Evolutionary conservation across 1,140 invertebrate species (phyloP).

Genomic region (Brachionus rubens): DNA sequence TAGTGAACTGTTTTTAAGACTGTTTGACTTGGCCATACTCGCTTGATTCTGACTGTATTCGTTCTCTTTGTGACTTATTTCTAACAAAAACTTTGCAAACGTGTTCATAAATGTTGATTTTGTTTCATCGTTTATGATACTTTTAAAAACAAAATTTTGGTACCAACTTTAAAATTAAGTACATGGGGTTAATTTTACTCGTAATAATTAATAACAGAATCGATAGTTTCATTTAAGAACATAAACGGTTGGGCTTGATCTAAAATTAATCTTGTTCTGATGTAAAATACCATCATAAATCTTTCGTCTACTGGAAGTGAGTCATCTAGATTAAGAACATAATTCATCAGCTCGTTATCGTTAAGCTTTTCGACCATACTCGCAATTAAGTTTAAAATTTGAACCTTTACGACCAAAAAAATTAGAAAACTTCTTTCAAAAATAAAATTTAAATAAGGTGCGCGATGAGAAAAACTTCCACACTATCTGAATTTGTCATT

Average conservation of each 20-base stretch:
- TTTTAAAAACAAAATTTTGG: neutral
- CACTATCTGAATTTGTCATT: no score
- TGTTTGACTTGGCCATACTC: neutral
- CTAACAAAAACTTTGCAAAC: neutral
- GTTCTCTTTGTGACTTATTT: neutral
- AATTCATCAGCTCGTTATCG: neutral
- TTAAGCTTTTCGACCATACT: neutral
- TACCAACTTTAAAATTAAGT: neutral
- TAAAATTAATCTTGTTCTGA: neutral
- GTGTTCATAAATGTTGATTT: neutral
- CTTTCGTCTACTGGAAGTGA: neutral
- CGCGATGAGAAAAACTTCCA: no score
- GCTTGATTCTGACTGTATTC: neutral
- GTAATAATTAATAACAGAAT: neutral
- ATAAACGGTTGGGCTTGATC: neutral
- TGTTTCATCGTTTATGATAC: neutral
- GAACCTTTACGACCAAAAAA: neutral
- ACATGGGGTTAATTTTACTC: neutral
- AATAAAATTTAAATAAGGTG: no score
- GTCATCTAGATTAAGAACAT: neutral
- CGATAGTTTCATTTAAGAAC: neutral
- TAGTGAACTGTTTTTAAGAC: neutral
- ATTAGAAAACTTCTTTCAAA: no score
- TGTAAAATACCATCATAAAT: slow-evolving; percentile 24
- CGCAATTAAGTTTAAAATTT: neutral